phyloP scores from a whole-genome alignment of 2,113 vertebrate genomes.

The Hydrolagus affinis region DNA sequence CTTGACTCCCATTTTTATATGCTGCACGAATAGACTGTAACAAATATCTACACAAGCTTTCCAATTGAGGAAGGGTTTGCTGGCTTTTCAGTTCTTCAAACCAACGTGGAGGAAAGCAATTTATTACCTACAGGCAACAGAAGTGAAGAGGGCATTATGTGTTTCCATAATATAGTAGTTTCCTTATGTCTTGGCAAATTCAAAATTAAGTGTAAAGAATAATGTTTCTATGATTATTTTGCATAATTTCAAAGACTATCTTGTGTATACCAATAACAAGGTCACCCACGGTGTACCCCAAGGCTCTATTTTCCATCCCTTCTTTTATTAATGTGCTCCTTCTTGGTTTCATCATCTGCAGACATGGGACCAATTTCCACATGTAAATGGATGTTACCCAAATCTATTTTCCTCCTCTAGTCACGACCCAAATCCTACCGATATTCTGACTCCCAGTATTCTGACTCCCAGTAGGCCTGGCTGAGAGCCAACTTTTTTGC shows the following conservation, averaged over 20 bases:
- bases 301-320: too few species aligned
- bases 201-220: neutral
- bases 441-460: too few species aligned
- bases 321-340: too few species aligned
- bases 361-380: too few species aligned
- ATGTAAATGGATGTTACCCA: too few species aligned
- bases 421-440: too few species aligned
- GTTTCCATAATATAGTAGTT: neutral
- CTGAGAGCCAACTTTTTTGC: too few species aligned
- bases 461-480: too few species aligned
- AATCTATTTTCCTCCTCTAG: too few species aligned
- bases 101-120: conserved; percentile 69
- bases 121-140: conserved; percentile 53
- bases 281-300: neutral
- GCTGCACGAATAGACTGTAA: conserved; percentile 54
- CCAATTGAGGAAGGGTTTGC: conserved; percentile 62
- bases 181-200: neutral
- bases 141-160: conserved; percentile 22
- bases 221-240: neutral
- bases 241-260: neutral
- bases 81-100: conserved; percentile 53
- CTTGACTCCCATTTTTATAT: conserved; percentile 46
- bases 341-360: too few species aligned
- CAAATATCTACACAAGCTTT: conserved; percentile 68
- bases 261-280: neutral